A percentile compares a stretch with the other conserved stretches of the same genome.
These are phyloP conservation scores for Hylaeus volcanicus DNA, from an alignment of 1,140 invertebrate species.

Conservation along the genomic window DNA sequence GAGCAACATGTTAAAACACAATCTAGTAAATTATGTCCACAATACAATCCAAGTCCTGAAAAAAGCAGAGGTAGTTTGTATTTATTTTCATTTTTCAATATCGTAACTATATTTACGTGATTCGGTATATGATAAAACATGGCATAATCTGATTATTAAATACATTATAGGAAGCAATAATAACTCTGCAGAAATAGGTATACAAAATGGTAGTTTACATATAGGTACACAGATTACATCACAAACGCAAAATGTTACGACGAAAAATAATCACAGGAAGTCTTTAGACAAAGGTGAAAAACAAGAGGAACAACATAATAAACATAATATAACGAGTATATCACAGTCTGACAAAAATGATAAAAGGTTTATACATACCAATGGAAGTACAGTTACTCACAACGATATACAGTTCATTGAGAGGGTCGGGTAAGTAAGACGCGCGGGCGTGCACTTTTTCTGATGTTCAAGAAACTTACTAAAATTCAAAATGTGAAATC, in stretches of 20 bases:
- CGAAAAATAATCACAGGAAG: constrained; percentile 81
- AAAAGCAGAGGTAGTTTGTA: constrained; percentile 82
- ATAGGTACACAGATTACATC: constrained; percentile 70
- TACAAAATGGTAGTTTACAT: constrained; percentile 79
- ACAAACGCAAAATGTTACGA: constrained; percentile 72
- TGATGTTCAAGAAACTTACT: background rate
- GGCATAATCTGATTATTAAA: constrained; percentile 22
- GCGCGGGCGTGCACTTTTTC: background rate
- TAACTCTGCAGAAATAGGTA: constrained; percentile 71
- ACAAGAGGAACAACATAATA: constrained; percentile 77
- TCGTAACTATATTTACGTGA: constrained; percentile 15
- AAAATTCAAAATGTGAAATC: constrained; percentile 23
- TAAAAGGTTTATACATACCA: constrained; percentile 80
- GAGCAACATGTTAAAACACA: constrained; percentile 78
- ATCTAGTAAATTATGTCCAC: constrained; percentile 76
- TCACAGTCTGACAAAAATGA: constrained; percentile 78
- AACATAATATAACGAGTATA: constrained; percentile 70
- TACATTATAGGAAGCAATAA: constrained; percentile 66
- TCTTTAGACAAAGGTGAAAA: constrained; percentile 81
- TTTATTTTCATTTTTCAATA: constrained; percentile 66
- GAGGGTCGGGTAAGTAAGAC: constrained; percentile 78
- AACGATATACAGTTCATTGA: constrained; percentile 81
- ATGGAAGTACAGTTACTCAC: constrained; percentile 79
- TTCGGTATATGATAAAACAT: background rate
- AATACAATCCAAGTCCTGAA: constrained; percentile 81